Percentiles rank a stretch among this genome's conserved stretches.
These are phyloP conservation scores for Mimas tiliae DNA, from an alignment of 2,888 invertebrate species.

Conservation along the genomic window DNA sequence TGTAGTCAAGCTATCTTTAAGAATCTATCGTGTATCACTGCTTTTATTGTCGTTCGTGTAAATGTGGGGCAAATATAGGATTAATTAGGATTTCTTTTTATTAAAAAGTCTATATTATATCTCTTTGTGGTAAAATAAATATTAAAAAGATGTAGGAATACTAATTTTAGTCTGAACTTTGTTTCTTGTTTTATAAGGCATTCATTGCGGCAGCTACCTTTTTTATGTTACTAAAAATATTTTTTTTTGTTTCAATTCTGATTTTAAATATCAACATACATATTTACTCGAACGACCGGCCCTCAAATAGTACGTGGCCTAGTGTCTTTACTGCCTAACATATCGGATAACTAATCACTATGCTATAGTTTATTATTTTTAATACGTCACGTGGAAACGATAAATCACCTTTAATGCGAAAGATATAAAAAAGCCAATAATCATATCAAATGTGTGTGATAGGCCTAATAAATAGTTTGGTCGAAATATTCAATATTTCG, in stretches of 20 bases:
- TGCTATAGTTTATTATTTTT: slow-evolving; percentile 68
- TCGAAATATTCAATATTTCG: too few relatives aligned
- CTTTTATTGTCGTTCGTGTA: slow-evolving; percentile 47
- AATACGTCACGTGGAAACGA: slow-evolving; percentile 28
- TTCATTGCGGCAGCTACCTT: too few relatives aligned
- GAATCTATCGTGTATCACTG: slow-evolving; percentile 44
- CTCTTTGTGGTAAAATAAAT: too few relatives aligned
- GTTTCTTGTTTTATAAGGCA: too few relatives aligned
- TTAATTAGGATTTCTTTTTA: background rate
- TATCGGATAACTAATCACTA: slow-evolving; percentile 74
- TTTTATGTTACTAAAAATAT: too few relatives aligned
- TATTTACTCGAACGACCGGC: slow-evolving; percentile 15
- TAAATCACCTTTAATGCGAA: background rate
- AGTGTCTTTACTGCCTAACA: slow-evolving; percentile 76
- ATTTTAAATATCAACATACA: background rate
- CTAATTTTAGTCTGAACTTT: too few relatives aligned
- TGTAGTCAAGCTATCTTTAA: slow-evolving; percentile 33
- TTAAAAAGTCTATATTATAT: too few relatives aligned
- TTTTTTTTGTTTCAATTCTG: too few relatives aligned
- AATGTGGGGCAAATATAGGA: slow-evolving; percentile 34
- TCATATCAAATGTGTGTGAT: background rate
- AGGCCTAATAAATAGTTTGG: background rate
- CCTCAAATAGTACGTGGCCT: slow-evolving; percentile 64
- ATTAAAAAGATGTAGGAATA: too few relatives aligned
- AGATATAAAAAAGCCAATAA: background rate